Evolutionary conservation across 2,113 vertebrate genomes (phyloP).

Genomic region (Calyptomena viridis): DNA sequence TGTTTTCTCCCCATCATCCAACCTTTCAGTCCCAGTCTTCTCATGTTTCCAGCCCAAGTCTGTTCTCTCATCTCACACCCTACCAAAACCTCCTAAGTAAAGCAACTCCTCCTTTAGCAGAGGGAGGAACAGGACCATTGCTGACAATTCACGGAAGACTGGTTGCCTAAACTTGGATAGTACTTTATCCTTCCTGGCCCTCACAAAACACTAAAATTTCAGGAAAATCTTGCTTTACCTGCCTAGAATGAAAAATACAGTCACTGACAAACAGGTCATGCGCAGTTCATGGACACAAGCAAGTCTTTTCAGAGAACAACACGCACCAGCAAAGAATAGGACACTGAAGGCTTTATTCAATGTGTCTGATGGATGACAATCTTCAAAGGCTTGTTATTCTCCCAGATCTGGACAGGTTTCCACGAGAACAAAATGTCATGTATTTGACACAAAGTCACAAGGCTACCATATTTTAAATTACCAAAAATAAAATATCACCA

Average conservation of each 20-base stretch:
- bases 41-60: not conserved
- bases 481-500: not conserved
- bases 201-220: not conserved
- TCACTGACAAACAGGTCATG: not conserved
- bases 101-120: not conserved
- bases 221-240: not conserved
- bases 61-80: not conserved
- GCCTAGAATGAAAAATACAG: not conserved
- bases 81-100: not conserved
- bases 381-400: not conserved
- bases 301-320: not conserved
- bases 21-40: not conserved
- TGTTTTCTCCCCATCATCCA: not conserved
- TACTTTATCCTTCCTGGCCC: not conserved
- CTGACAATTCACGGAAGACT: not conserved
- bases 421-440: not conserved
- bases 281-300: not conserved
- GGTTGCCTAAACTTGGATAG: not conserved
- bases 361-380: not conserved
- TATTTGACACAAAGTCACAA: not conserved
- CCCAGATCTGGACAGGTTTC: not conserved
- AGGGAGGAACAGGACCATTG: not conserved
- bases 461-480: not conserved
- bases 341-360: not conserved
- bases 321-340: not conserved